Conservation (phyloP, 2,888 invertebrate species). For the Cephonodes hylas region DNA sequence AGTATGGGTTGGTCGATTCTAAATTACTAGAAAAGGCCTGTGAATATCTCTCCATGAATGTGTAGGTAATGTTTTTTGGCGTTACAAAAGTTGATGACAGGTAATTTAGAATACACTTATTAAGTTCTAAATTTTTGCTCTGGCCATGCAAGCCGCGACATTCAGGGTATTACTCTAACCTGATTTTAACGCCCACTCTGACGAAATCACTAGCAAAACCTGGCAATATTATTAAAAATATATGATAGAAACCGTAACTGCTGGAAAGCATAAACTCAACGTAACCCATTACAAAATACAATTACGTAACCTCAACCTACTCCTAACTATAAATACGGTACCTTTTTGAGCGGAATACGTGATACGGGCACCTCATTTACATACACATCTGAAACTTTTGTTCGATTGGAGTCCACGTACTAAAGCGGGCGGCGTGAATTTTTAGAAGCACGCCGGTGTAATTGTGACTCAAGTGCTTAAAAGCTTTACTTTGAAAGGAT, state of each 20-base stretch:
- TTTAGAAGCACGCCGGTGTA: conserved; percentile 50
- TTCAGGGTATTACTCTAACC: too few relatives aligned
- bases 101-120: too few relatives aligned
- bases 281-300: not conserved
- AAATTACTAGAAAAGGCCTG: too few relatives aligned
- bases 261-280: not conserved
- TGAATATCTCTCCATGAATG: too few relatives aligned
- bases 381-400: conserved; percentile 48
- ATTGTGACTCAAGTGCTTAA: conserved; percentile 63
- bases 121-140: too few relatives aligned
- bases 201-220: too few relatives aligned
- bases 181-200: too few relatives aligned
- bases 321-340: not conserved
- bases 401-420: conserved; percentile 43
- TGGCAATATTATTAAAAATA: not conserved
- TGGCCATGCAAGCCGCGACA: too few relatives aligned
- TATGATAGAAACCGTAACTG: not conserved
- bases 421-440: conserved; percentile 48
- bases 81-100: too few relatives aligned
- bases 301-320: conserved; percentile 5
- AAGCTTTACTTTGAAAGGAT: conserved; percentile 59
- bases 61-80: too few relatives aligned
- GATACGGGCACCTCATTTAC: conserved; percentile 38
- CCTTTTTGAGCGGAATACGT: conserved; percentile 15
- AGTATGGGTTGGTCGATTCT: too few relatives aligned